These are phyloP conservation scores for Drosophila pandora DNA, from an alignment of 1,140 invertebrate genomes.

Conservation along the genomic window DNA sequence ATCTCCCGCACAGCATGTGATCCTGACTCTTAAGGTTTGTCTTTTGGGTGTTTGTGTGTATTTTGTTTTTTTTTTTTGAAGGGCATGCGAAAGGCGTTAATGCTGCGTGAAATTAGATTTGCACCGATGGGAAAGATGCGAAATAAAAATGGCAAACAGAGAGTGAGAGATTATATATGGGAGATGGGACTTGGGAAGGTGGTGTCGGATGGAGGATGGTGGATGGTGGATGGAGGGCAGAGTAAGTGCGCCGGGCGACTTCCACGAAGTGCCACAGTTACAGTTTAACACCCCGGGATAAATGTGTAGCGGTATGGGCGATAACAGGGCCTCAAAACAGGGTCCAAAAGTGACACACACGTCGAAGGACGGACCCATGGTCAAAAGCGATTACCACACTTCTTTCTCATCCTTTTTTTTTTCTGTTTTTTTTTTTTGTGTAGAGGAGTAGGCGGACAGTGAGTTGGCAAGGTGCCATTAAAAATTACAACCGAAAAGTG, in stretches of 20 bases:
- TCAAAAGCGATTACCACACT: conserved; percentile 81
- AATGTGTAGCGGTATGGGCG: conserved; percentile 52
- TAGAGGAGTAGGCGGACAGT: conserved; percentile 73
- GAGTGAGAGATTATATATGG: conserved; percentile 26
- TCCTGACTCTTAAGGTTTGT: conserved; percentile 31
- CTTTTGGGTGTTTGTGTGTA: not conserved
- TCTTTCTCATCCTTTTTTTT: conserved; percentile 29
- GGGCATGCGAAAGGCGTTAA: conserved; percentile 80
- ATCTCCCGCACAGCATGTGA: conserved; percentile 63
- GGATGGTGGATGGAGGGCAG: conserved; percentile 1
- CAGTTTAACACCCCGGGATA: conserved; percentile 82
- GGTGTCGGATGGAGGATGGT: not conserved
- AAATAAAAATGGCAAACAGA: conserved; percentile 51
- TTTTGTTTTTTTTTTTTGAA: conserved; percentile 25
- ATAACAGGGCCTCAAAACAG: conserved; percentile 53
- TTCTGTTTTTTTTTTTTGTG: conserved; percentile 6
- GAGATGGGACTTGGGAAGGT: conserved; percentile 5
- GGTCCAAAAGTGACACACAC: conserved; percentile 70
- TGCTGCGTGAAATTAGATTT: conserved; percentile 84
- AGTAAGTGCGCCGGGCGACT: conserved; percentile 54
- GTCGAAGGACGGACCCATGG: conserved; percentile 62
- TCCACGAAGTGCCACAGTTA: conserved; percentile 70
- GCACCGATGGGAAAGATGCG: conserved; percentile 53
- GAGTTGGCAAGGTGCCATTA: conserved; percentile 83
- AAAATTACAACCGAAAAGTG: conserved; percentile 73